A percentile compares a stretch with the other conserved stretches of the same genome.
Evolutionary conservation across 2,113 vertebrate genomes (phyloP).

Genomic region (Miniopterus natalensis): DNA sequence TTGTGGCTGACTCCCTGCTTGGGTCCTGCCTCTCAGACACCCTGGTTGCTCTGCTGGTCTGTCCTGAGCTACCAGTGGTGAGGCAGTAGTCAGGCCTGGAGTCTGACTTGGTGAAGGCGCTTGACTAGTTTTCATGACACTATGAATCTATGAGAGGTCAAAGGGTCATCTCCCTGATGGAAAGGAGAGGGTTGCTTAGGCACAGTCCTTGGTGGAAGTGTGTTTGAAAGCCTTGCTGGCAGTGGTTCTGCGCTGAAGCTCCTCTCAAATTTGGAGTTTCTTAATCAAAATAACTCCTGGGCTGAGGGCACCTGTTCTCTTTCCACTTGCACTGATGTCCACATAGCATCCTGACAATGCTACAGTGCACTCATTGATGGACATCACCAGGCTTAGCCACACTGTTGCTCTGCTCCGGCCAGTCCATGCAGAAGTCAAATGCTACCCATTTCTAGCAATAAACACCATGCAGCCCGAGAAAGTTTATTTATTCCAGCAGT

Average conservation of each 20-base stretch:
- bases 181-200: not conserved
- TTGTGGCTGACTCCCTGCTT: not conserved
- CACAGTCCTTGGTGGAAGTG: not conserved
- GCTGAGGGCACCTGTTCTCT: not conserved
- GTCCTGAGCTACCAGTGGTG: not conserved
- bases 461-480: not conserved
- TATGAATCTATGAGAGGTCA: not conserved
- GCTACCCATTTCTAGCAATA: not conserved
- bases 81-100: not conserved
- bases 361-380: too few relatives aligned
- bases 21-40: too few relatives aligned
- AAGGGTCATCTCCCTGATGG: not conserved
- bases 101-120: not conserved
- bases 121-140: not conserved
- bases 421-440: not conserved
- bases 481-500: slow-evolving; percentile 28
- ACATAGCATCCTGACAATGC: not conserved
- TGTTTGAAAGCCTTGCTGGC: not conserved
- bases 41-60: not conserved
- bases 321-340: not conserved
- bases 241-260: not conserved
- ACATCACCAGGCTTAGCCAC: not conserved
- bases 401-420: rapidly evolving
- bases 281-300: not conserved
- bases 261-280: not conserved